phyloP scores from a whole-genome alignment of 2,797 vertebrate species.

The Karalla daura region DNA sequence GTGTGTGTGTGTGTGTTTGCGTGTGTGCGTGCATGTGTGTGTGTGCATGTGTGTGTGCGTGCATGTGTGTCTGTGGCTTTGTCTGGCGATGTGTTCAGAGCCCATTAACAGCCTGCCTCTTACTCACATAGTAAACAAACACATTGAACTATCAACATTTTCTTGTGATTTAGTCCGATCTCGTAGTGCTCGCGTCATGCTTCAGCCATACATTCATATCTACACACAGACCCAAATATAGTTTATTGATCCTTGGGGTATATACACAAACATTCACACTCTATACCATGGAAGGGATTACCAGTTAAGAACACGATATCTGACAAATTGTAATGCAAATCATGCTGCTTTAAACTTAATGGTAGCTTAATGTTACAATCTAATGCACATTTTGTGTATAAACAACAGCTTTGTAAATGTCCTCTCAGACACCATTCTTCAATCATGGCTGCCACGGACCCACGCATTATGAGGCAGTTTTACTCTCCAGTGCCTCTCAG shows the following conservation, averaged over 20 bases:
- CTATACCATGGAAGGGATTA: constrained; percentile 35
- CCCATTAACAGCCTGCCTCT: constrained; percentile 77
- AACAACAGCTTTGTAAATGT: constrained; percentile 37
- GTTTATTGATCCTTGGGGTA: too few relatives aligned
- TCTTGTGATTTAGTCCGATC: constrained; percentile 57
- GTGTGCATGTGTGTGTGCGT: constrained; percentile 43
- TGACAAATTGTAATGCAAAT: constrained; percentile 49
- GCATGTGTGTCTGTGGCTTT: constrained; percentile 38
- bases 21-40: constrained; percentile 32
- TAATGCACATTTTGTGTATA: constrained; percentile 13
- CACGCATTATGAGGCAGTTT: constrained; percentile 67
- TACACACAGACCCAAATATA: too few relatives aligned
- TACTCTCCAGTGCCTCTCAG: constrained; percentile 74
- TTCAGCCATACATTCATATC: constrained; percentile 55
- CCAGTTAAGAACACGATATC: constrained; percentile 40
- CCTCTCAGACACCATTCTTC: constrained; percentile 52
- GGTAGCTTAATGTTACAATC: constrained; percentile 43
- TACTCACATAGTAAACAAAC: constrained; percentile 78
- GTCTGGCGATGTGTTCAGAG: constrained; percentile 60
- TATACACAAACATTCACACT: constrained; percentile 32
- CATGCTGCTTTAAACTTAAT: constrained; percentile 30
- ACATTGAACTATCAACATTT: constrained; percentile 64
- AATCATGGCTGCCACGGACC: constrained; percentile 60
- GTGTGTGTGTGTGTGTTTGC: constrained; percentile 30
- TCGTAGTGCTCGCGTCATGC: constrained; percentile 45